phyloP scores from a whole-genome alignment of 2,888 invertebrate species.

The Hirtodrosophila histrioides region DNA sequence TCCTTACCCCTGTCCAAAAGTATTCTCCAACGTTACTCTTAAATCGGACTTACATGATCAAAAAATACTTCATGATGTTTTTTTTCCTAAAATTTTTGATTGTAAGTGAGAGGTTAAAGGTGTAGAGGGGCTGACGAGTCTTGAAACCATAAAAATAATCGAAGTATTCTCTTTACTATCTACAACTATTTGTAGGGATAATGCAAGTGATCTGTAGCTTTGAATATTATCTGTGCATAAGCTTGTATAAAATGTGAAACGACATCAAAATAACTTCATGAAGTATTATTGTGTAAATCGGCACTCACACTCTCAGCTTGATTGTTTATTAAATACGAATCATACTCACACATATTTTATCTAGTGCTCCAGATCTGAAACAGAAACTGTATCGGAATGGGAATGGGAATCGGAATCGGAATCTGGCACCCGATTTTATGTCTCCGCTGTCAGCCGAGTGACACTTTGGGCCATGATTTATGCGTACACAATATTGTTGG shows the following conservation, averaged over 20 bases:
- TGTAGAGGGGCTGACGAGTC: too few species aligned
- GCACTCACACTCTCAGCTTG: constrained; percentile 12
- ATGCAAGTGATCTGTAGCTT: too few species aligned
- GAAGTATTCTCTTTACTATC: too few species aligned
- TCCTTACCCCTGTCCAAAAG: constrained; percentile 1
- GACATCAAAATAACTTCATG: too few species aligned
- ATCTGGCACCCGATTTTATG: constrained; percentile 70
- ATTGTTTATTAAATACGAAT: constrained; percentile 54
- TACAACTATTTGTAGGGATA: too few species aligned
- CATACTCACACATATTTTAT: constrained; percentile 54
- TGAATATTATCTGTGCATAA: too few species aligned
- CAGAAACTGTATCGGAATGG: constrained; percentile 18
- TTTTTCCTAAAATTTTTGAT: too few species aligned
- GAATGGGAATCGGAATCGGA: constrained; percentile 52
- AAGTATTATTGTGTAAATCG: background rate
- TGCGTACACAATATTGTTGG: constrained; percentile 57
- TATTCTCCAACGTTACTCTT: constrained; percentile 1
- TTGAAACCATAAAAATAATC: too few species aligned
- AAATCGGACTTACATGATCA: too few species aligned
- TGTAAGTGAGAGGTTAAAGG: too few species aligned
- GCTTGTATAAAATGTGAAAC: too few species aligned
- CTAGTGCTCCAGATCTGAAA: constrained; percentile 60
- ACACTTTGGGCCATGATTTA: constrained; percentile 72
- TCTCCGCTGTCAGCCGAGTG: constrained; percentile 63
- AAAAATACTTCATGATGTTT: too few species aligned